Evolutionary conservation across 2,113 vertebrate species (phyloP).

Genomic region (Psilopogon haemacephalus): DNA sequence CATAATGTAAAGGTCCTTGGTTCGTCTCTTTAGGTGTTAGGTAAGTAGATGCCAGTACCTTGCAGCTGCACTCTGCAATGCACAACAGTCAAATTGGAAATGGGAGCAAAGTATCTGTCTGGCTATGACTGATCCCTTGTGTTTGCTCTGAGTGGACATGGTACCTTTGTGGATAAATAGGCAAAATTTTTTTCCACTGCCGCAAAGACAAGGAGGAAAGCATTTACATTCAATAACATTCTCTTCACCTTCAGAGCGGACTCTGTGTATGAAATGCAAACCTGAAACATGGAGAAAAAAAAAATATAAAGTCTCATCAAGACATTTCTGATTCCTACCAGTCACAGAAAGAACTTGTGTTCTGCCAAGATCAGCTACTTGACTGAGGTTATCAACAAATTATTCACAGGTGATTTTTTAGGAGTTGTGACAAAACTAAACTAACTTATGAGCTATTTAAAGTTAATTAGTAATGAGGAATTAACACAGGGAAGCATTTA

Average conservation of each 20-base stretch:
- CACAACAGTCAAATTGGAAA: background rate
- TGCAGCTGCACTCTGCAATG: background rate
- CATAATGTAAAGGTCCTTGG: background rate
- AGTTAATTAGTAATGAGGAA: slow-evolving; percentile 44
- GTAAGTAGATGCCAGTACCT: background rate
- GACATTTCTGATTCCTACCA: background rate
- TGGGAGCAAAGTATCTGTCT: background rate
- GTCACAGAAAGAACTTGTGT: background rate
- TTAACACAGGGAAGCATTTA: slow-evolving; percentile 31
- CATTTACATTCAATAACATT: slow-evolving; percentile 3
- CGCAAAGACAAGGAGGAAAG: background rate
- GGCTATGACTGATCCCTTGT: background rate
- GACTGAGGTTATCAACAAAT: background rate
- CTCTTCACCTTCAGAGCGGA: background rate
- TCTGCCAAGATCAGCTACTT: background rate
- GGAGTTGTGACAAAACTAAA: slow-evolving; percentile 5
- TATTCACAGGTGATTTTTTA: background rate
- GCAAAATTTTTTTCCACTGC: background rate
- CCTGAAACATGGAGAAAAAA: background rate
- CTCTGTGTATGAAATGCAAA: background rate
- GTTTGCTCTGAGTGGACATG: background rate
- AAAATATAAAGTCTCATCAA: background rate
- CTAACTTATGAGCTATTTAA: slow-evolving; percentile 5
- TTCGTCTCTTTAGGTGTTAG: background rate
- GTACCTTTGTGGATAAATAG: background rate